Conservation (phyloP, 1,140 invertebrate species). For the Octopus bimaculoides region DNA sequence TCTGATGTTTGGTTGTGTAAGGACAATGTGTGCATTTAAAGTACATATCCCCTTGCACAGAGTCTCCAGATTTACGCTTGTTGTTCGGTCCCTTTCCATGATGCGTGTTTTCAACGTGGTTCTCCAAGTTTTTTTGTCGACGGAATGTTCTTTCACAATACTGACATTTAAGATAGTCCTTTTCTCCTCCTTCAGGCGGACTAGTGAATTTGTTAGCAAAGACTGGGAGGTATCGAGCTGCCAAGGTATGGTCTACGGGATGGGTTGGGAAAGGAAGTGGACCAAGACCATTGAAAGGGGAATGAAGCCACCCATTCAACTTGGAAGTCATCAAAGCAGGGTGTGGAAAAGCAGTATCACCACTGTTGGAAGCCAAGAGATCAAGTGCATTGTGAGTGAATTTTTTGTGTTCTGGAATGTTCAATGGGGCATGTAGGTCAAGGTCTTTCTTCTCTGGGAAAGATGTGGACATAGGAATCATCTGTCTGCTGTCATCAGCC, state of each 20-base stretch:
- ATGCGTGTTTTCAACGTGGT: constrained; percentile 52
- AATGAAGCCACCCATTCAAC: constrained; percentile 36
- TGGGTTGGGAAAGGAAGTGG: constrained; percentile 40
- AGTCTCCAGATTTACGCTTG: constrained; percentile 39
- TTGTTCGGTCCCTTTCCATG: constrained; percentile 40
- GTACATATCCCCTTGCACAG: constrained; percentile 47
- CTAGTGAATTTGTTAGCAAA: constrained; percentile 39
- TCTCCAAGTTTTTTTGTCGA: constrained; percentile 51
- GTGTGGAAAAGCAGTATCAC: constrained; percentile 34
- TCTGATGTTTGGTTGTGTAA: constrained; percentile 56
- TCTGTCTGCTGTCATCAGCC: neutral
- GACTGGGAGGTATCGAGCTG: constrained; percentile 42
- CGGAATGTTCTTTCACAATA: constrained; percentile 52
- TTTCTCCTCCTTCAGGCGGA: constrained; percentile 42
- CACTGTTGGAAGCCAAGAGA: constrained; percentile 29
- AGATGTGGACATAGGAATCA: constrained; percentile 16
- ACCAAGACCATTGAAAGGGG: constrained; percentile 35
- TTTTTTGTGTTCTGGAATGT: constrained; percentile 12
- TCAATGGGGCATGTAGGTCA: neutral
- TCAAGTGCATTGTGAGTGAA: constrained; percentile 12
- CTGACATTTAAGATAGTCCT: constrained; percentile 55
- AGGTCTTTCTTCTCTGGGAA: constrained; percentile 11
- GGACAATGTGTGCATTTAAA: constrained; percentile 56
- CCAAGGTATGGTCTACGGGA: constrained; percentile 37
- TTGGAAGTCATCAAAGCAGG: constrained; percentile 26